These are phyloP conservation scores for Unio pictorum DNA, from an alignment of 2,888 invertebrate genomes.

Conservation along the genomic window DNA sequence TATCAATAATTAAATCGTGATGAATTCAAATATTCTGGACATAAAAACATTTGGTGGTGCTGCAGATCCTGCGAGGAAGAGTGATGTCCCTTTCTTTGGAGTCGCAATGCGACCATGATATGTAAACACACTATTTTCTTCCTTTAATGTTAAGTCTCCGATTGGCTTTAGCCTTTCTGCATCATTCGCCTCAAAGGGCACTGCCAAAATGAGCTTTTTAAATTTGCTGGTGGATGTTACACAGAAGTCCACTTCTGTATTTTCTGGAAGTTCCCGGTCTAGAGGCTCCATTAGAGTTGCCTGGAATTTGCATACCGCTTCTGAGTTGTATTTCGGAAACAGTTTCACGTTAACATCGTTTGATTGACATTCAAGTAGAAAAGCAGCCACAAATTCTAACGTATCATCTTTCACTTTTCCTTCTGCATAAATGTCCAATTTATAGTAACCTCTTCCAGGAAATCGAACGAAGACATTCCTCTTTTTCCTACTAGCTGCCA, in stretches of 20 bases:
- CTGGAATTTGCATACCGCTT: constrained; percentile 26
- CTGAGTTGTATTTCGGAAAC: constrained; percentile 39
- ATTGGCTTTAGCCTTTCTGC: constrained; percentile 21
- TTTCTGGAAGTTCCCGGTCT: constrained; percentile 26
- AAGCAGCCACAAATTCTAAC: constrained; percentile 34
- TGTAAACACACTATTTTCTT: constrained; percentile 1
- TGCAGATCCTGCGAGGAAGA: constrained; percentile 26
- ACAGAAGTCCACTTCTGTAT: constrained; percentile 28
- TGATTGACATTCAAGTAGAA: constrained; percentile 27
- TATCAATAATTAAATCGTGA: constrained; percentile 14
- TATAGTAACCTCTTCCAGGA: constrained; percentile 34
- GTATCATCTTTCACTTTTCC: constrained; percentile 24
- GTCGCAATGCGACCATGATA: constrained; percentile 22
- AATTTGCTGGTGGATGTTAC: constrained; percentile 15
- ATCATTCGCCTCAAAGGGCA: constrained; percentile 26
- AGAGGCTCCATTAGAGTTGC: constrained; percentile 35
- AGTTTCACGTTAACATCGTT: constrained; percentile 11
- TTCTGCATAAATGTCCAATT: constrained; percentile 35
- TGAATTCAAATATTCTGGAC: constrained; percentile 32
- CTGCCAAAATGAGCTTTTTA: constrained; percentile 26
- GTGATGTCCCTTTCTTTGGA: constrained; percentile 21
- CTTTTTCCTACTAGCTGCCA: constrained; percentile 23
- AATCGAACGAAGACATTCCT: constrained; percentile 33
- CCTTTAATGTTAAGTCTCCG: constrained; percentile 24
- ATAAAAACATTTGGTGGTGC: constrained; percentile 36